These are phyloP conservation scores for Catharus fuscescens DNA, from an alignment of 2,113 vertebrate species.

Conservation along the genomic window DNA sequence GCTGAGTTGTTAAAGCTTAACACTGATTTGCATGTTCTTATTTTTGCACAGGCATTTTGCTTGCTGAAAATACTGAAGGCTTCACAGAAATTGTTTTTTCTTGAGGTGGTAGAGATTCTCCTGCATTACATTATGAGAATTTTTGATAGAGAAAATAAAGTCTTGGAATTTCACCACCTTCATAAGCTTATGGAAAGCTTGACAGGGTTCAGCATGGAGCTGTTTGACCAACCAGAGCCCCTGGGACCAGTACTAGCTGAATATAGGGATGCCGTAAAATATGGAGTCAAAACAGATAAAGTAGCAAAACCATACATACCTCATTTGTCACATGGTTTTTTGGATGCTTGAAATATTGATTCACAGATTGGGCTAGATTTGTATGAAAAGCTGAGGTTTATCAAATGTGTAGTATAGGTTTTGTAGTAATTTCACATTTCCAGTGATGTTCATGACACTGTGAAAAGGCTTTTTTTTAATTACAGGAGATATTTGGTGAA, in stretches of 20 bases:
- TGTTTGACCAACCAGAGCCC: slow-evolving; percentile 68
- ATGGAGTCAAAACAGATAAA: slow-evolving; percentile 74
- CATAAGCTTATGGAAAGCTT: slow-evolving; percentile 75
- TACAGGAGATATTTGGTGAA: background rate
- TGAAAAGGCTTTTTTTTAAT: background rate
- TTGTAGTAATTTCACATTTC: background rate
- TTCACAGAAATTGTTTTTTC: slow-evolving; percentile 65
- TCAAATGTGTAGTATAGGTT: background rate
- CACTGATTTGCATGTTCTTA: background rate
- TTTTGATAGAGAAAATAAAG: slow-evolving; percentile 66
- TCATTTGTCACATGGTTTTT: background rate
- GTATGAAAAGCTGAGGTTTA: background rate
- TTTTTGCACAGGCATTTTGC: slow-evolving; percentile 67
- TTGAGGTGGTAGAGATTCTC: slow-evolving; percentile 71
- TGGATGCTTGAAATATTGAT: background rate
- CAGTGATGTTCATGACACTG: background rate
- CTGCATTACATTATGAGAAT: slow-evolving; percentile 71
- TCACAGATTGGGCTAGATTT: background rate
- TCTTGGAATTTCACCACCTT: slow-evolving; percentile 76
- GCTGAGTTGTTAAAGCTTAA: background rate
- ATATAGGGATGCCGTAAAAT: slow-evolving; percentile 75
- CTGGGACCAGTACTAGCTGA: slow-evolving; percentile 73
- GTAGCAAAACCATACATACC: background rate
- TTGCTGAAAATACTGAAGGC: slow-evolving; percentile 46
- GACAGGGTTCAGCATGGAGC: slow-evolving; percentile 72